Percentiles rank a stretch among this genome's conserved stretches.
phyloP scores from a whole-genome alignment of 2,797 vertebrate species.

The Oreortyx pictus region DNA sequence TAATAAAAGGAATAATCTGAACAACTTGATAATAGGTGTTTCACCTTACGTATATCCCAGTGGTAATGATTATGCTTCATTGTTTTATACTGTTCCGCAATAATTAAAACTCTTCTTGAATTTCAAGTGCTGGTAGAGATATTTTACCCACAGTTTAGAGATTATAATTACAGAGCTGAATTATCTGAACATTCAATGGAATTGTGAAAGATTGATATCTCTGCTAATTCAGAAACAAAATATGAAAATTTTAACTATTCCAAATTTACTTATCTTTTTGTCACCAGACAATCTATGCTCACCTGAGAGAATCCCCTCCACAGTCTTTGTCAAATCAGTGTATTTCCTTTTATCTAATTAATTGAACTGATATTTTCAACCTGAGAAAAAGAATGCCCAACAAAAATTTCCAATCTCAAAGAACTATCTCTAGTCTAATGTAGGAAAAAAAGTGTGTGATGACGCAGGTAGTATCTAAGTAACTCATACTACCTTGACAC shows the following conservation, averaged over 20 bases:
- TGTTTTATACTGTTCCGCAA: not conserved
- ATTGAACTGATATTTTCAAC: not conserved
- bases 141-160: not conserved
- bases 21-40: not conserved
- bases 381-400: not conserved
- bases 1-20: not conserved
- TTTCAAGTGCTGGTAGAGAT: not conserved
- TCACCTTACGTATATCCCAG: not conserved
- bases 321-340: fast-evolving
- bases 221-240: not conserved
- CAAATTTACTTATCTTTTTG: not conserved
- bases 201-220: not conserved
- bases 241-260: not conserved
- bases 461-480: not conserved
- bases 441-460: fast-evolving
- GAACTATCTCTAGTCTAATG: not conserved
- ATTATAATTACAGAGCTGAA: not conserved
- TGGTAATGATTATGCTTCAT: not conserved
- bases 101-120: not conserved
- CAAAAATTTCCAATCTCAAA: not conserved
- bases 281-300: not conserved
- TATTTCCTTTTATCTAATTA: not conserved
- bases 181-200: not conserved
- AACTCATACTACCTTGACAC: not conserved
- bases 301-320: not conserved